Conservation (phyloP, 2,113 vertebrate species). For the Hirundichthys speculiger region DNA sequence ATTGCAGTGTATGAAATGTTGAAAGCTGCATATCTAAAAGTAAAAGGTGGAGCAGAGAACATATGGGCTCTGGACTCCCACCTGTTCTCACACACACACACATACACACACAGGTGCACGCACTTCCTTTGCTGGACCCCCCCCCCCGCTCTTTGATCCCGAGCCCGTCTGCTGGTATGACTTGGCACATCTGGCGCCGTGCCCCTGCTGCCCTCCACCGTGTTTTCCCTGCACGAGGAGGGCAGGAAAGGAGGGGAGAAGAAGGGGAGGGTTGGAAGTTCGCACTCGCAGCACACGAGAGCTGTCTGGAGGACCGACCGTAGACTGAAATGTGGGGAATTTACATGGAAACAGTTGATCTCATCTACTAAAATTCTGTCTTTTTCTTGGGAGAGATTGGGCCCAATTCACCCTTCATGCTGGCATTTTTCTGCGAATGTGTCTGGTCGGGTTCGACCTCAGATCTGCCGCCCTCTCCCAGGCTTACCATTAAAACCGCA, state of each 20-base stretch:
- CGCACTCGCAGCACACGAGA: constrained; percentile 60
- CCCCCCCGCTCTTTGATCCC: constrained; percentile 46
- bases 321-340: constrained; percentile 51
- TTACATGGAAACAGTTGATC: constrained; percentile 48
- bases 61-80: constrained; percentile 5
- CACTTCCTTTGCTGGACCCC: constrained; percentile 36
- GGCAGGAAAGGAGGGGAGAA: neutral
- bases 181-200: constrained; percentile 63
- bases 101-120: constrained; percentile 6
- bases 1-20: constrained; percentile 22
- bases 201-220: constrained; percentile 35
- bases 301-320: constrained; percentile 35
- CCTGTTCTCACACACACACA: constrained; percentile 14
- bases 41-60: constrained; percentile 32
- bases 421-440: constrained; percentile 5
- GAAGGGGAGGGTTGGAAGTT: constrained; percentile 30
- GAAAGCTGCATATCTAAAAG: constrained; percentile 9
- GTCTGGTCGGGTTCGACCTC: constrained; percentile 2
- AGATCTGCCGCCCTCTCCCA: constrained; percentile 25
- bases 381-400: neutral
- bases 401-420: neutral
- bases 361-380: neutral
- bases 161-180: constrained; percentile 48
- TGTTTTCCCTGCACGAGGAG: constrained; percentile 35
- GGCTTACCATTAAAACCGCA: constrained; percentile 41